Conservation (phyloP, 2,797 vertebrate species). For the Rallus crepitans region DNA sequence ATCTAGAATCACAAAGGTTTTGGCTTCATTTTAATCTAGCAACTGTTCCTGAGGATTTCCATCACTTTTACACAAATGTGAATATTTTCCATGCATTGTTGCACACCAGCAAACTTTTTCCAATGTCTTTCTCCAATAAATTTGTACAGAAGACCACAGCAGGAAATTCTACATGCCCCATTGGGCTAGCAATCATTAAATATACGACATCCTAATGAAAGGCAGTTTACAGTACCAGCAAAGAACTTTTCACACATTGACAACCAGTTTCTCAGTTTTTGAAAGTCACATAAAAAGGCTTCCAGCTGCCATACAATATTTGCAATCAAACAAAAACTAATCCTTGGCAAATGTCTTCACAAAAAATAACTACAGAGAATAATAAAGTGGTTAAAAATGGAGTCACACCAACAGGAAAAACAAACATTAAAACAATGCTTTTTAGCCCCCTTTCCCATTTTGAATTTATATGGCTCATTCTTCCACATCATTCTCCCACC, state of each 20-base stretch:
- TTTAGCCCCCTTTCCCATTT: slow-evolving; percentile 6
- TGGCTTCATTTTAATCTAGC: slow-evolving; percentile 27
- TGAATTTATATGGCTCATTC: background rate
- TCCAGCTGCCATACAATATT: slow-evolving; percentile 63
- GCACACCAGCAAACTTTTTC: slow-evolving; percentile 54
- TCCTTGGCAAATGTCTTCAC: slow-evolving; percentile 54
- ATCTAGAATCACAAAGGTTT: slow-evolving; percentile 11
- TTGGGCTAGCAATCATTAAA: slow-evolving; percentile 68
- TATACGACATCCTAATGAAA: slow-evolving; percentile 72
- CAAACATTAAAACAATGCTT: slow-evolving; percentile 5
- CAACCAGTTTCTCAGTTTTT: slow-evolving; percentile 64
- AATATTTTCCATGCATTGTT: slow-evolving; percentile 60
- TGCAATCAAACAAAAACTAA: slow-evolving; percentile 60
- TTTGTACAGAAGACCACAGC: slow-evolving; percentile 65
- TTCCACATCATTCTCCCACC: slow-evolving; percentile 30
- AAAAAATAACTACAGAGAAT: slow-evolving; percentile 44
- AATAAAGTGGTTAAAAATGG: slow-evolving; percentile 51
- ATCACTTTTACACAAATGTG: slow-evolving; percentile 64
- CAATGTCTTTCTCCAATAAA: slow-evolving; percentile 52
- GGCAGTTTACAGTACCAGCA: slow-evolving; percentile 37
- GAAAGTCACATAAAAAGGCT: slow-evolving; percentile 33
- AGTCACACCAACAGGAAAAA: slow-evolving; percentile 20
- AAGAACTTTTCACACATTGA: slow-evolving; percentile 59
- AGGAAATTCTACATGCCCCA: slow-evolving; percentile 67
- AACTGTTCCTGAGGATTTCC: slow-evolving; percentile 54